Percentiles rank a stretch among this genome's conserved stretches.
phyloP scores from a whole-genome alignment of 2,888 invertebrate genomes.

The Theretra japonica region DNA sequence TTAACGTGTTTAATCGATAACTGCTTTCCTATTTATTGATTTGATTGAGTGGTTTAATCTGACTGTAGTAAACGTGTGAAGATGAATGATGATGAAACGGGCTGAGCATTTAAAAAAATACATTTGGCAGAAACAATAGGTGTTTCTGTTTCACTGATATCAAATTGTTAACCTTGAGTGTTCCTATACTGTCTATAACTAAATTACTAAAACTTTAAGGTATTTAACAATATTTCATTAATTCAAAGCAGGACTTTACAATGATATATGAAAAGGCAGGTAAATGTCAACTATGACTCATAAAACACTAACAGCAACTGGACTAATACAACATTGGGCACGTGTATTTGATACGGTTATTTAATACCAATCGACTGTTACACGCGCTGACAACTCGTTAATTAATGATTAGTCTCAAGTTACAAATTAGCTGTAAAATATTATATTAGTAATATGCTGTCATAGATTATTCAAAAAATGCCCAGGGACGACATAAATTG shows the following conservation, averaged over 20 bases:
- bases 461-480: too few relatives aligned
- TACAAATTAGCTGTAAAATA: background rate
- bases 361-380: conserved; percentile 13
- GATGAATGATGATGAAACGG: too few relatives aligned
- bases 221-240: background rate
- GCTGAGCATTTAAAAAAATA: too few relatives aligned
- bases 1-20: background rate
- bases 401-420: background rate
- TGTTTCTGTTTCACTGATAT: too few relatives aligned
- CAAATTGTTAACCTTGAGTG: too few relatives aligned
- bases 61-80: too few relatives aligned
- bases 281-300: background rate
- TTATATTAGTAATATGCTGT: too few relatives aligned
- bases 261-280: background rate
- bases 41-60: background rate
- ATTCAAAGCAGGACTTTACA: background rate
- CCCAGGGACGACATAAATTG: too few relatives aligned
- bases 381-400: conserved; percentile 2
- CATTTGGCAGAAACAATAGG: too few relatives aligned
- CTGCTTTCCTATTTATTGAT: background rate
- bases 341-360: conserved; percentile 18
- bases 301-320: background rate
- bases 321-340: background rate
- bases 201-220: background rate
- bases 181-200: background rate